phyloP scores from a whole-genome alignment of 2,113 vertebrate genomes.

The Rhinogobius similis region DNA sequence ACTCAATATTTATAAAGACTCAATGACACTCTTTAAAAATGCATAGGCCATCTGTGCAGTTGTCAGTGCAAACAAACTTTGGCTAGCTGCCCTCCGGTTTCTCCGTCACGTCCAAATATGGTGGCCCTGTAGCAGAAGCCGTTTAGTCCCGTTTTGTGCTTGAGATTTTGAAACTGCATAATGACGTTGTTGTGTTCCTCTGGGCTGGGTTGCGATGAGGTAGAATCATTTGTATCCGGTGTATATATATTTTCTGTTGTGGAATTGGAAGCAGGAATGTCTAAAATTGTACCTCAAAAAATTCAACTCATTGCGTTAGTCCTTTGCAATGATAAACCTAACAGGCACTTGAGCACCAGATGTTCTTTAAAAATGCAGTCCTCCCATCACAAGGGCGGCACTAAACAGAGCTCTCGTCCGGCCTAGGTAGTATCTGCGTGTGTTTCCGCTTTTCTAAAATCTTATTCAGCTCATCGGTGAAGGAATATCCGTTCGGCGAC shows the following conservation, averaged over 20 bases:
- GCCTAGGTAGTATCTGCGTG: constrained; percentile 86
- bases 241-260: constrained; percentile 11
- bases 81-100: constrained; percentile 55
- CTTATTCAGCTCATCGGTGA: constrained; percentile 93
- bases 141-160: constrained; percentile 25
- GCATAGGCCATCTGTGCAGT: constrained; percentile 61
- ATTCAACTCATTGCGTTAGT: constrained; percentile 38
- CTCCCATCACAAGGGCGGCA: constrained; percentile 49
- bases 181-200: constrained; percentile 24
- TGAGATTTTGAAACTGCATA: constrained; percentile 18
- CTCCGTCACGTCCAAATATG: constrained; percentile 27
- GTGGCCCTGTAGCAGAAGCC: constrained; percentile 13
- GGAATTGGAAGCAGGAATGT: constrained; percentile 27
- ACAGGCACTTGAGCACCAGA: constrained; percentile 55
- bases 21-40: constrained; percentile 56
- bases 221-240: constrained; percentile 45
- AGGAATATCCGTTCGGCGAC: constrained; percentile 82
- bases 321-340: constrained; percentile 15
- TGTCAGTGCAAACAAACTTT: constrained; percentile 54
- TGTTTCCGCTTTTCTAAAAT: constrained; percentile 97
- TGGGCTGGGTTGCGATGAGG: constrained; percentile 58
- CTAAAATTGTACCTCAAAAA: constrained; percentile 12
- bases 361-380: constrained; percentile 15
- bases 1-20: constrained; percentile 36
- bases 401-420: constrained; percentile 96